Conservation (phyloP, 1,140 invertebrate species). For the Pogonognathellus flavescens region DNA sequence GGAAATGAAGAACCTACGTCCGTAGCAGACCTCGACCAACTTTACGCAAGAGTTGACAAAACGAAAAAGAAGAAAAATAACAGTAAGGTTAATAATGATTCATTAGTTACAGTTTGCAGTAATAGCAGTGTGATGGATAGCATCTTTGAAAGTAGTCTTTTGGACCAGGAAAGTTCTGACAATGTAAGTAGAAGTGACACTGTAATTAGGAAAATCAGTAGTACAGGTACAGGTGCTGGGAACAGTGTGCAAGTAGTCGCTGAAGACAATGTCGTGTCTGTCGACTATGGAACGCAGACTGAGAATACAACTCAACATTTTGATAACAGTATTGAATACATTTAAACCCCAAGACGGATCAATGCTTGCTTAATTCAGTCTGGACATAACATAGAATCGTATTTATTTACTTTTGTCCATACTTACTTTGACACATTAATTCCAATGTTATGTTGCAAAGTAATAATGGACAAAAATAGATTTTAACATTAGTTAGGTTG, state of each 20-base stretch:
- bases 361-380: too few species aligned
- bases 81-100: neutral
- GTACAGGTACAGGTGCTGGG: neutral
- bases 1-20: neutral
- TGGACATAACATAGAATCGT: too few species aligned
- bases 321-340: slow-evolving; percentile 65
- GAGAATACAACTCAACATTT: slow-evolving; percentile 13
- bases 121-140: neutral
- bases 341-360: slow-evolving; percentile 33
- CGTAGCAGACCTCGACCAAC: slow-evolving; percentile 56
- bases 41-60: slow-evolving; percentile 65
- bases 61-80: slow-evolving; percentile 62
- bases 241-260: neutral
- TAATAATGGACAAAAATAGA: too few species aligned
- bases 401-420: too few species aligned
- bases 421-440: too few species aligned
- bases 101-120: neutral
- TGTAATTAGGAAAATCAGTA: neutral
- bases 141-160: neutral
- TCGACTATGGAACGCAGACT: slow-evolving; percentile 33
- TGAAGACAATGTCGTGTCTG: slow-evolving; percentile 22
- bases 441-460: too few species aligned
- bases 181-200: neutral
- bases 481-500: too few species aligned
- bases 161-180: neutral